Evolutionary conservation across 2,888 invertebrate species (phyloP), one percentile per base, ranked within the genome.

Genomic region (Cantharis lateralis): DNA sequence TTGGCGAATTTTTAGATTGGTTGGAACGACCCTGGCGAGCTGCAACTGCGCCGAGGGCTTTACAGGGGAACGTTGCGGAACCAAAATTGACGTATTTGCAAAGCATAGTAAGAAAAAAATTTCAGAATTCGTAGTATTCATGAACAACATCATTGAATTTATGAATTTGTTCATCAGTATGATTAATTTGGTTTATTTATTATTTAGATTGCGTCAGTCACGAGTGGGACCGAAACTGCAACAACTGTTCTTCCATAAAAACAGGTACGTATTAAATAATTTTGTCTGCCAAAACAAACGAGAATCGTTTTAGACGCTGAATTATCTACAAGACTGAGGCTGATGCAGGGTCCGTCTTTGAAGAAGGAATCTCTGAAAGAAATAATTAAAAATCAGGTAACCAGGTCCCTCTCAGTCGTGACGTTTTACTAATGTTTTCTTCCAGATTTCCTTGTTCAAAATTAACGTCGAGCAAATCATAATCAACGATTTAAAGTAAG

Each of bases 1-100:
- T 4, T 5, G 0, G 1, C 7, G 9, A 0, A 83, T 82, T 90
- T 89, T 79, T 90, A 94, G 94, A 85, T 94, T 94, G 88, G 92
- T 94, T 87, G 94, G 94, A 5, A 93, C 93, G n/a, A 92, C 93
- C 75, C 93, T 93, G 24, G 92, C 94, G 80, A 93, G 92, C 84
- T 95, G 94, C 85, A 90, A 92, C 82, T 95, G 94, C 87, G 90
- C 91, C 7, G 87, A 90, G 0, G 92, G 92, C 26, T 94, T 91
- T 88, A 92, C 92, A 61, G 94, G 94, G 64, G 92, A 92, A 84
- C 91, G 92, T 83, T 94, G 94, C 84, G 93, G 94, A 87, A 90
- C 92, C 73, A 92, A 91, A 80, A 90, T 91, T 68, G 88, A 89
- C 70, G 85, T 88, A 66, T 89, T 90, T 81, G 89, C 90, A 89